These are phyloP conservation scores for Calephelis nemesis DNA, from an alignment of 1,140 invertebrate genomes.

Conservation along the genomic window DNA sequence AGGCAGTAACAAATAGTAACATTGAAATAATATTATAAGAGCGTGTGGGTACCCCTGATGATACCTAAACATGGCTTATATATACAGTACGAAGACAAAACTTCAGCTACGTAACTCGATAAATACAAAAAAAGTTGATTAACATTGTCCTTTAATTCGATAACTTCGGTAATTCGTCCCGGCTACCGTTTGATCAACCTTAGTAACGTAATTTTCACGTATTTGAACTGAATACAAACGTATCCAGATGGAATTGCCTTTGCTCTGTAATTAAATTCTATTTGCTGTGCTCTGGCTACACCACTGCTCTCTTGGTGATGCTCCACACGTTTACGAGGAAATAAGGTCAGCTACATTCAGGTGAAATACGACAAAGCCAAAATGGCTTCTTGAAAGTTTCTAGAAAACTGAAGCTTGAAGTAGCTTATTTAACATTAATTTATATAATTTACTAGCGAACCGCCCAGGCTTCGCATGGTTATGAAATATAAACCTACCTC, in stretches of 20 bases:
- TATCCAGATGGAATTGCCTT: conserved; percentile 15
- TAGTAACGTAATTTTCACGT: conserved; percentile 17
- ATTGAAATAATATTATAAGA: too few relatives aligned
- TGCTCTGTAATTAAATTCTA: conserved; percentile 16
- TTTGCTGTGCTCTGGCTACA: conserved; percentile 4
- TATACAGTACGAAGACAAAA: too few relatives aligned
- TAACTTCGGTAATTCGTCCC: conserved; percentile 1
- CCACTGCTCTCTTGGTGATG: not conserved
- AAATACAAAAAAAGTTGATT: not conserved
- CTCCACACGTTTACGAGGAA: conserved; percentile 6
- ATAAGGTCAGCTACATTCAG: conserved; percentile 4
- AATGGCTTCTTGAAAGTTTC: too few relatives aligned
- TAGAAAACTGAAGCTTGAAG: too few relatives aligned
- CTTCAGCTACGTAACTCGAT: not conserved
- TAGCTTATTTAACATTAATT: too few relatives aligned
- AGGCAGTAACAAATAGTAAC: too few relatives aligned
- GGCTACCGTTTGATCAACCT: conserved; percentile 11
- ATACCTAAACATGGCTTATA: too few relatives aligned
- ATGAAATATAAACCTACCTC: too few relatives aligned
- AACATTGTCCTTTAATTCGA: conserved; percentile 12
- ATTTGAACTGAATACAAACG: conserved; percentile 16
- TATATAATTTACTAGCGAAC: too few relatives aligned
- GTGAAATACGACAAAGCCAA: not conserved
- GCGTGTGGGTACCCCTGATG: too few relatives aligned
- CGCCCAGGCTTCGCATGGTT: too few relatives aligned